Base-by-base conservation (phyloP, 2,888 invertebrate species). In the Drosophila picticornis region DNA sequence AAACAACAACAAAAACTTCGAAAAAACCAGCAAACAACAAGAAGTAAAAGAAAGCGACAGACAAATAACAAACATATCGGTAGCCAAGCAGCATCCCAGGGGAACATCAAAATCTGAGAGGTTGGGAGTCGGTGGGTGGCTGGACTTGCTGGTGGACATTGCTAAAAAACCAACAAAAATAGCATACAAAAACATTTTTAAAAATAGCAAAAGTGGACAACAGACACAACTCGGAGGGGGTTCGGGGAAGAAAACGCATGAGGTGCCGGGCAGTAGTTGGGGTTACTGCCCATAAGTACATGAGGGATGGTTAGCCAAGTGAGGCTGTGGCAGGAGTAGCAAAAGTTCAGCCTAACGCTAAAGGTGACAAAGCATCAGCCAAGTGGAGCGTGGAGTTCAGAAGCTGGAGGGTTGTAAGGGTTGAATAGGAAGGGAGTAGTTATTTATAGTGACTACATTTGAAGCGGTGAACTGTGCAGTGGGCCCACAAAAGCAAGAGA, bases 61-160 rank as follows among this genome's bases (percentile, higher is more conserved):
- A 84, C 90, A 82, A 88, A 81, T 75, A 80, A 74, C 80, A 88
- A 86, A 86, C 86, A 86, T 70, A 72, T 64, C 70, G 57, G 66
- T 48, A 61, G 68, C 55, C 81, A 71, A 72, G 72, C 72, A 67
- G 29, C 11, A 48, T 53, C 53, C 31, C 31, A 57, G 58, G 51
- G 46, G 60, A 61, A 55, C 11, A 29, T 50, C 29, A 40, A 5
- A 65, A 31, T 25, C n/a, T 27, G n/a, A 29, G 19, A 25, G 60
- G 9, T 25, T n/a, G 46, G 22, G 53, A 13, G 16, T 32, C 19
- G 10, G 16, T 16, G 27, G n/a, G 31, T 27, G 27, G 34, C 38
- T 32, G 52, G 22, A 19, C 43, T 11, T 43, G 11, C 11, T n/a
- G 11, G 2, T 6, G 40, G 6, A 25, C 22, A 25, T 16, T 46